Evolutionary conservation across 1,140 invertebrate species (phyloP).

Genomic region (Heliconius hermathena): DNA sequence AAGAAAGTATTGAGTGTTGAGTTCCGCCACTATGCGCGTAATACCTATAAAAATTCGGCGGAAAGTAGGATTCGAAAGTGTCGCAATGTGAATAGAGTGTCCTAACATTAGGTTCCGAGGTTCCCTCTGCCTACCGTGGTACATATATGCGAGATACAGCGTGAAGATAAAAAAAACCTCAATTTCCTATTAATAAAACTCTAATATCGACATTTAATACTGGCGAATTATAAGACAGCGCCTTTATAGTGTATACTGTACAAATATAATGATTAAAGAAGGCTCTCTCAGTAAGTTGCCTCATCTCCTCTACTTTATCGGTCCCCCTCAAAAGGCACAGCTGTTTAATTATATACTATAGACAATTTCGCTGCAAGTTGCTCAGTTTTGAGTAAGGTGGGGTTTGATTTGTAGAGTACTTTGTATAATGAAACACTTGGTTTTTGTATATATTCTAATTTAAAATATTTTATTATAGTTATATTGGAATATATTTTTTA

Average conservation of each 20-base stretch:
- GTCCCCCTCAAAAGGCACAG: slow-evolving; percentile 52
- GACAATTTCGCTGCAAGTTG: slow-evolving; percentile 60
- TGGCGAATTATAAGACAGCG: not conserved
- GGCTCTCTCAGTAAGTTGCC: not conserved
- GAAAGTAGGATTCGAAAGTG: no score
- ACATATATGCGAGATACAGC: no score
- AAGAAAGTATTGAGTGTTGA: not conserved
- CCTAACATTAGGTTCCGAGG: no score
- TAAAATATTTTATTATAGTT: no score
- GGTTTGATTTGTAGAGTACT: slow-evolving; percentile 12
- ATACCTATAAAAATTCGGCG: no score
- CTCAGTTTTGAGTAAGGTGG: slow-evolving; percentile 37
- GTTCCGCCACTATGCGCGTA: no score
- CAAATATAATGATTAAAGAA: slow-evolving; percentile 7
- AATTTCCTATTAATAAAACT: not conserved
- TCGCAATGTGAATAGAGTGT: no score
- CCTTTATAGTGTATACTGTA: not conserved
- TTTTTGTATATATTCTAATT: no score
- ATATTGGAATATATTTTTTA: no score
- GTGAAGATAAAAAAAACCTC: not conserved
- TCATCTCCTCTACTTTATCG: slow-evolving; percentile 25
- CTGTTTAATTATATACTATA: slow-evolving; percentile 73
- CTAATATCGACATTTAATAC: not conserved
- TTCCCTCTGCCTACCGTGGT: no score
- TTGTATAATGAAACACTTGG: not conserved